Evolutionary conservation across 2,797 vertebrate species (phyloP).

Genomic region (Malurus splendens): DNA sequence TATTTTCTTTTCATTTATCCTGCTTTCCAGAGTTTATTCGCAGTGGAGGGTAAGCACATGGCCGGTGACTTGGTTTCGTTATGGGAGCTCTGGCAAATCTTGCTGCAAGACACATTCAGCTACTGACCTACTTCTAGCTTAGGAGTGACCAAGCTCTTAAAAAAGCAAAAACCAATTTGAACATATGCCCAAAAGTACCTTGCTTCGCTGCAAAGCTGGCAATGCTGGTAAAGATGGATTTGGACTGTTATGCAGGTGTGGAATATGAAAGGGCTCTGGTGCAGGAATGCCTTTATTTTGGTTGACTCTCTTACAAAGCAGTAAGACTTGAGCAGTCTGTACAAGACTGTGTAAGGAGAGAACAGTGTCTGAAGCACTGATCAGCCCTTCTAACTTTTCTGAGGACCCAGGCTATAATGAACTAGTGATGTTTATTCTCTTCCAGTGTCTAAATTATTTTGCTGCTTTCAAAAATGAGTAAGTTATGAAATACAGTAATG

Average conservation of each 20-base stretch:
- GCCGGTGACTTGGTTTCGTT: background rate
- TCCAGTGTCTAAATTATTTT: background rate
- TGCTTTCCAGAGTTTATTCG: background rate
- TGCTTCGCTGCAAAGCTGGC: background rate
- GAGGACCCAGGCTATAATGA: background rate
- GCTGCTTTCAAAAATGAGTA: background rate
- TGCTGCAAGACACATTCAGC: background rate
- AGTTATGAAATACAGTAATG: background rate
- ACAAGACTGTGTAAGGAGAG: background rate
- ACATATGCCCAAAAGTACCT: background rate
- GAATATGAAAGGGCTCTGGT: background rate
- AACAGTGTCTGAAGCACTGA: background rate
- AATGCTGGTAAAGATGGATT: background rate
- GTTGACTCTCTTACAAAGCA: background rate
- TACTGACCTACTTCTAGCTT: slow-evolving; percentile 16
- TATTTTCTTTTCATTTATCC: background rate
- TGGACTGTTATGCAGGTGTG: background rate
- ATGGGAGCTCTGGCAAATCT: background rate
- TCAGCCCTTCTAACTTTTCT: background rate
- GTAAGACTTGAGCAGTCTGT: background rate
- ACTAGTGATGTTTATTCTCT: background rate
- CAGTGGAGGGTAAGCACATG: background rate
- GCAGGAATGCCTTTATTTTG: background rate
- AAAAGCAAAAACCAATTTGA: background rate
- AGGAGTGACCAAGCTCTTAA: background rate